Conservation (phyloP, 2,888 invertebrate species). For the Coleophora flavipennella region DNA sequence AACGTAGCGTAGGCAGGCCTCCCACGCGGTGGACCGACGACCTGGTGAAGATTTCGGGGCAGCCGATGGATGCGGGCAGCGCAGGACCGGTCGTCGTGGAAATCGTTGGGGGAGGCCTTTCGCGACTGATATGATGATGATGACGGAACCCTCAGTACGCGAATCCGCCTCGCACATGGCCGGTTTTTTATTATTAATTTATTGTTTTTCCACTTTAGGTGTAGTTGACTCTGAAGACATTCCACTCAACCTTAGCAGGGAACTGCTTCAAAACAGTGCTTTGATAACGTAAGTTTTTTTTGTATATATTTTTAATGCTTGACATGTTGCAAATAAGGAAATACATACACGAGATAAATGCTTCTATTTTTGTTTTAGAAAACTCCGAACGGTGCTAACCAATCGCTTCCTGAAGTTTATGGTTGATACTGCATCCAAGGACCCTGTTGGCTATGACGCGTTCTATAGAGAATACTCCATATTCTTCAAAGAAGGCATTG, state of each 20-base stretch:
- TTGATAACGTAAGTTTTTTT: slow-evolving; percentile 79
- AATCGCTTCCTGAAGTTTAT: slow-evolving; percentile 88
- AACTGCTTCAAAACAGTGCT: slow-evolving; percentile 93
- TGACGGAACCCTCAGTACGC: too few species aligned
- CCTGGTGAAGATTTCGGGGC: too few species aligned
- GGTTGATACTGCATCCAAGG: slow-evolving; percentile 87
- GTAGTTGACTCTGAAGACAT: slow-evolving; percentile 99
- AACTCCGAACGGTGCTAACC: slow-evolving; percentile 87
- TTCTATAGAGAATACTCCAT: slow-evolving; percentile 95
- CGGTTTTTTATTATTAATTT: neutral
- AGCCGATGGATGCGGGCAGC: too few species aligned
- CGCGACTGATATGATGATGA: too few species aligned
- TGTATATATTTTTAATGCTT: too few species aligned
- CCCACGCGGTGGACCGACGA: too few species aligned
- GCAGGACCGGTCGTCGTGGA: too few species aligned
- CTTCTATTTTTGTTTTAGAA: slow-evolving; percentile 54
- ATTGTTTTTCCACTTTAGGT: slow-evolving; percentile 65
- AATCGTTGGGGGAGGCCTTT: too few species aligned
- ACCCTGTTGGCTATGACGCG: slow-evolving; percentile 82
- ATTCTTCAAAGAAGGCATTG: slow-evolving; percentile 96
- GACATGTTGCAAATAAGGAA: too few species aligned
- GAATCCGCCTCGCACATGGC: too few species aligned
- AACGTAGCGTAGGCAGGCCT: too few species aligned
- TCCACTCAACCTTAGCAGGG: slow-evolving; percentile 96
- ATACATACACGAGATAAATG: too few species aligned